Base-by-base conservation (phyloP, 2,797 vertebrate species). In the Pelobates cultripes region DNA sequence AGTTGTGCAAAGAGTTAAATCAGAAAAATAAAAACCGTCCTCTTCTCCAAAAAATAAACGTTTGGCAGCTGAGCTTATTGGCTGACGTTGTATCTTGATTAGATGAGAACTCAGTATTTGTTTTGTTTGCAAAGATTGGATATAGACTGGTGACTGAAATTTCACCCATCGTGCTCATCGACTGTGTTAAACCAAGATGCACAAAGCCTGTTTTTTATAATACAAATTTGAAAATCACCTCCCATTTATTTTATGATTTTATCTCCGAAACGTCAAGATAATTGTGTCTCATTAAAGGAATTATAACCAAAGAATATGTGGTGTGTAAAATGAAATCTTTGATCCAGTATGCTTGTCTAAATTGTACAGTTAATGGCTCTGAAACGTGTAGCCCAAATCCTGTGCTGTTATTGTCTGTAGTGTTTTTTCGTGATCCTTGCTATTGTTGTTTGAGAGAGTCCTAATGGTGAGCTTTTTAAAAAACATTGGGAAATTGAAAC, bases 51-150 rank as follows among this genome's bases (percentile, higher is more conserved):
- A 41, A 71, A 71, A 63, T 7, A 63, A 42, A 64, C 42, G 63
- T 40, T 66, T 75, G 82, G 77, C 82, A 75, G 55, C 17, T 28
- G 2, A n/a, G 2, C n/a, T 45, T 17, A 14, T 74, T 83, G 81
- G 81, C 77, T 47, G 55, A 42, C 45, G 45, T 55, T 71, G n/a
- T 78, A 71, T 79, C 66, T 71, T 63, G 71, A 83, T 75, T 75
- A 75, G 77, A 74, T 55, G 71, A 75, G 76, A 66, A 70, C 44
- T 75, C 7, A 14, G 45, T 77, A 53, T 68, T 70, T 73, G 7
- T 51, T 71, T 61, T 67, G 13, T 77, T 72, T 77, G 51, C 64
- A 70, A 10, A 40, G 61, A 64, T 64, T 60, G 72, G 57, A 61
- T 42, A 64, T 43, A 17, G 43, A 63, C 14, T 63, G 51, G 55